These are phyloP conservation scores for Drosophila melanica DNA, from an alignment of 1,140 invertebrate species.

Conservation along the genomic window DNA sequence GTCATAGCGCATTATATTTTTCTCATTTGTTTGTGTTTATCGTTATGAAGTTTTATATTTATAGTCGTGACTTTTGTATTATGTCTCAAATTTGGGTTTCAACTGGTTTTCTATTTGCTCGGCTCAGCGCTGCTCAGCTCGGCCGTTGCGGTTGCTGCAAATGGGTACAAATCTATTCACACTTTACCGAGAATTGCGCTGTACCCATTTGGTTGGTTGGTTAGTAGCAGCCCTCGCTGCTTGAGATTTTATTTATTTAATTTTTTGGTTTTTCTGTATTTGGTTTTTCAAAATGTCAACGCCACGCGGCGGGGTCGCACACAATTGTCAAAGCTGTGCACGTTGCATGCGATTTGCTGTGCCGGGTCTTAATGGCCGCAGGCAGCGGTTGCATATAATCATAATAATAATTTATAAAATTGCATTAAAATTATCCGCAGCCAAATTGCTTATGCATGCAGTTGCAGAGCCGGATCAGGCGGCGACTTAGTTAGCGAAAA, in stretches of 20 bases:
- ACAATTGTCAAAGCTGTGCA: conserved; percentile 67
- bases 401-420: conserved; percentile 68
- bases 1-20: conserved; percentile 34
- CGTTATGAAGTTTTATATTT: conserved; percentile 57
- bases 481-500: conserved; percentile 54
- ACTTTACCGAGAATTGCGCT: conserved; percentile 60
- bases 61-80: conserved; percentile 68
- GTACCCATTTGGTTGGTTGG: conserved; percentile 7
- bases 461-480: conserved; percentile 4
- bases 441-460: conserved; percentile 77
- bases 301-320: conserved; percentile 7
- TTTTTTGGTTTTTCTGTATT: conserved; percentile 11
- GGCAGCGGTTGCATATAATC: conserved; percentile 34
- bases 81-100: conserved; percentile 46
- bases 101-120: conserved; percentile 69
- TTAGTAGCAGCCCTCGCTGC: conserved; percentile 7
- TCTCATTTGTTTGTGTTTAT: conserved; percentile 61
- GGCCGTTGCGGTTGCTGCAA: conserved; percentile 33
- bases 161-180: conserved; percentile 77
- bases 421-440: conserved; percentile 51
- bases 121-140: background rate
- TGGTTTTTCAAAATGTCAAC: conserved; percentile 61
- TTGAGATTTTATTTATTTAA: conserved; percentile 10
- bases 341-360: conserved; percentile 59
- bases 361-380: conserved; percentile 8